These are phyloP conservation scores for Teleogryllus occipitalis DNA, from an alignment of 1,140 invertebrate species.

Conservation along the genomic window DNA sequence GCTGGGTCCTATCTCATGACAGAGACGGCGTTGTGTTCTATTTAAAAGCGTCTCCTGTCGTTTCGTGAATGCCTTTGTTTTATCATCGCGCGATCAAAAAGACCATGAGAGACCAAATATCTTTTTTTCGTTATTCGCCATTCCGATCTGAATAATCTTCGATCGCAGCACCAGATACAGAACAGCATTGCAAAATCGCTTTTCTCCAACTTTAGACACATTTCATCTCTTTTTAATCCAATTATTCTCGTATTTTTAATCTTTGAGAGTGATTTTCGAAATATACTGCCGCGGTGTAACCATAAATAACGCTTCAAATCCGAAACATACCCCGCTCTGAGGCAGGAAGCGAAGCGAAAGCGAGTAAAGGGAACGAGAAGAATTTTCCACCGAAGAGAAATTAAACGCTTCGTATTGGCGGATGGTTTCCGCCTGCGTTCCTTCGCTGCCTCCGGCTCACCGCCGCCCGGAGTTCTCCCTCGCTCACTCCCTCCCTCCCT, in stretches of 20 bases:
- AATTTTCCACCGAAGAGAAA: neutral
- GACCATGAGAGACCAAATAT: no score
- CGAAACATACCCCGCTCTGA: neutral
- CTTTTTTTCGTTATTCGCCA: no score
- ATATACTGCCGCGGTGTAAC: neutral
- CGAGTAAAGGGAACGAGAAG: neutral
- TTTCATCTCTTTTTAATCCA: slow-evolving; percentile 2
- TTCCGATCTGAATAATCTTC: neutral
- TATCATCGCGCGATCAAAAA: no score
- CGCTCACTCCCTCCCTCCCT: no score
- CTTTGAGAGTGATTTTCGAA: neutral
- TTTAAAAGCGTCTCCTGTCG: no score
- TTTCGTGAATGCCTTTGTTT: no score
- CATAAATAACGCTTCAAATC: neutral
- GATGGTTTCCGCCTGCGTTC: neutral
- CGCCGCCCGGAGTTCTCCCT: no score
- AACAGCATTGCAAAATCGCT: neutral
- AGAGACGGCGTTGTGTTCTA: no score
- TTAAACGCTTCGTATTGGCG: neutral
- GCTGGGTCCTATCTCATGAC: no score
- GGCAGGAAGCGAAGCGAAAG: neutral
- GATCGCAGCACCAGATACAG: neutral
- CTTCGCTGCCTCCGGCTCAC: neutral
- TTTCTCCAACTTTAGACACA: neutral
- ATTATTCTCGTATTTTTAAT: slow-evolving; percentile 2